phyloP scores from a whole-genome alignment of 2,888 invertebrate genomes.

The Noctua fimbriata region DNA sequence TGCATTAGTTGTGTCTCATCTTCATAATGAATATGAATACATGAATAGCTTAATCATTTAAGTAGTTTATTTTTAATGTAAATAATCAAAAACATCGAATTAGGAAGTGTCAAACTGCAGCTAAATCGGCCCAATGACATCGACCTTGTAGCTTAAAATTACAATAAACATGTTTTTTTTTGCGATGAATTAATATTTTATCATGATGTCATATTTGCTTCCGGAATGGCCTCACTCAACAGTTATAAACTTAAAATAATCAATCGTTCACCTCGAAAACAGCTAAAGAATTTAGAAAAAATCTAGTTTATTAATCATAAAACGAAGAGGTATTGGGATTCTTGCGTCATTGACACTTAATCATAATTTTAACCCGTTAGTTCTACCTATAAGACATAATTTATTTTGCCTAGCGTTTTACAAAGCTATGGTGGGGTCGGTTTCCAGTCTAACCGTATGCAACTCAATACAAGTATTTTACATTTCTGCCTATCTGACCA shows the following conservation, averaged over 20 bases:
- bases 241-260: neutral
- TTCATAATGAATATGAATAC: neutral
- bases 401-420: neutral
- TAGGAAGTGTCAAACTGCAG: slow-evolving; percentile 35
- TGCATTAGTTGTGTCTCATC: neutral
- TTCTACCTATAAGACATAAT: neutral
- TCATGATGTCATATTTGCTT: slow-evolving; percentile 29
- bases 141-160: slow-evolving; percentile 48
- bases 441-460: neutral
- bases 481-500: neutral
- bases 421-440: neutral
- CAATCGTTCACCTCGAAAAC: slow-evolving; percentile 5
- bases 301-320: neutral
- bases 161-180: slow-evolving; percentile 34
- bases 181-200: slow-evolving; percentile 6
- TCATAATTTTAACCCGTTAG: slow-evolving; percentile 10
- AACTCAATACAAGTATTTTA: neutral
- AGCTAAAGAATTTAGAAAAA: neutral
- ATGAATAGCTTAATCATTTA: neutral
- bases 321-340: neutral
- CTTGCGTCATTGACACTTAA: neutral
- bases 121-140: slow-evolving; percentile 31
- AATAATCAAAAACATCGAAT: slow-evolving; percentile 12
- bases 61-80: neutral
- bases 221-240: neutral